These are phyloP conservation scores for Catharus ustulatus DNA, from an alignment of 2,797 vertebrate genomes.

Conservation along the genomic window DNA sequence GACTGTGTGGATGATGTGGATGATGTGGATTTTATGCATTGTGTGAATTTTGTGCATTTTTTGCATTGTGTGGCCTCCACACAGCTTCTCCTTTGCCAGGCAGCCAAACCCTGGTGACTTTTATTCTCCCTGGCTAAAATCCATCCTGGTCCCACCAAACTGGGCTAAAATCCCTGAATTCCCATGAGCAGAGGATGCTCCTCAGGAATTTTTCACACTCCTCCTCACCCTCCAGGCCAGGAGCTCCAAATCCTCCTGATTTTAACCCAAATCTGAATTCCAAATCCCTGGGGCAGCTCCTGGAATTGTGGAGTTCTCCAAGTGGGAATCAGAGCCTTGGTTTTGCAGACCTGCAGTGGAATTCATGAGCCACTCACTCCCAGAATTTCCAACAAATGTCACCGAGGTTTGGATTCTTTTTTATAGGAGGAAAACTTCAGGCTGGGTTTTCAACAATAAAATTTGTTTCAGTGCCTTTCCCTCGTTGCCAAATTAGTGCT, in stretches of 20 bases:
- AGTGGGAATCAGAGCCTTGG: conserved; percentile 8
- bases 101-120: background rate
- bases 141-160: background rate
- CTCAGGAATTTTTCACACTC: background rate
- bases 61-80: background rate
- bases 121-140: background rate
- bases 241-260: background rate
- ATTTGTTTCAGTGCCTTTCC: background rate
- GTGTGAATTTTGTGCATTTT: background rate
- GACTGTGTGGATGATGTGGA: fast-evolving
- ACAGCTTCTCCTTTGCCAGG: background rate
- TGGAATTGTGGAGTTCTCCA: background rate
- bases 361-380: conserved; percentile 43
- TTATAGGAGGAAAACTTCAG: conserved; percentile 47
- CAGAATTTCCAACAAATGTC: conserved; percentile 61
- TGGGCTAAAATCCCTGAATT: background rate
- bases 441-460: conserved; percentile 52
- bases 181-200: background rate
- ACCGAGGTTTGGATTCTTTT: conserved; percentile 1
- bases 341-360: conserved; percentile 61
- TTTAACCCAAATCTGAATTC: conserved; percentile 14
- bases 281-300: background rate
- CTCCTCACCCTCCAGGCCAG: background rate
- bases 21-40: background rate
- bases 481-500: conserved; percentile 50